Conservation (phyloP, 2,113 vertebrate genomes). For the Myrmophylax atrothorax region DNA sequence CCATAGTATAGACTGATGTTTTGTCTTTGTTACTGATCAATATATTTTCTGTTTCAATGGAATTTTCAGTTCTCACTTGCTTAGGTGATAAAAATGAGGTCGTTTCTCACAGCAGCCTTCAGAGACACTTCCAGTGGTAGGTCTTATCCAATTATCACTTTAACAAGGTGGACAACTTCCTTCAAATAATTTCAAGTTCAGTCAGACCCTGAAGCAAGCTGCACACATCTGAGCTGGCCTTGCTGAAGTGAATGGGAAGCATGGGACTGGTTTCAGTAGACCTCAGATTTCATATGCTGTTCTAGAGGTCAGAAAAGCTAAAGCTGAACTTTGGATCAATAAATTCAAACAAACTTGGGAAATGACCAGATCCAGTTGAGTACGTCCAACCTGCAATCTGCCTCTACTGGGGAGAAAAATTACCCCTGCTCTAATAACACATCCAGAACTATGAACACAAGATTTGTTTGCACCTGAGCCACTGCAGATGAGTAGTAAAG, state of each 20-base stretch:
- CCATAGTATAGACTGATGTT: neutral
- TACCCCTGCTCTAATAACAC: neutral
- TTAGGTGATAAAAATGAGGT: neutral
- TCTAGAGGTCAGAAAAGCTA: neutral
- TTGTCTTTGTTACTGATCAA: neutral
- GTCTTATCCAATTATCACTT: neutral
- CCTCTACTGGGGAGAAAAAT: neutral
- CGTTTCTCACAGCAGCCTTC: neutral
- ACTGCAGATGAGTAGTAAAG: neutral
- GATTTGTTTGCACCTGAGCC: neutral
- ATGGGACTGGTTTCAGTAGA: neutral
- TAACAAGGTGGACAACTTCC: neutral
- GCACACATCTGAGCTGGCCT: rapidly evolving
- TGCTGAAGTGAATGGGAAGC: neutral
- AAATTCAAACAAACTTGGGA: neutral
- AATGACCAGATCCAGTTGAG: neutral
- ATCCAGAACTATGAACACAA: neutral
- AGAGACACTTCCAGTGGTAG: neutral
- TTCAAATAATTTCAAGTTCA: neutral
- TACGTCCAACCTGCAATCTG: neutral
- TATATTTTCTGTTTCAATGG: neutral
- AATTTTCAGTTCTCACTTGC: neutral
- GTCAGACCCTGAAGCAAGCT: rapidly evolving
- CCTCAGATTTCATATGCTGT: neutral
- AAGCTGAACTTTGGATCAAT: neutral